Conservation (phyloP, 2,113 vertebrate genomes). For the Poeciliopsis turrubarensis region DNA sequence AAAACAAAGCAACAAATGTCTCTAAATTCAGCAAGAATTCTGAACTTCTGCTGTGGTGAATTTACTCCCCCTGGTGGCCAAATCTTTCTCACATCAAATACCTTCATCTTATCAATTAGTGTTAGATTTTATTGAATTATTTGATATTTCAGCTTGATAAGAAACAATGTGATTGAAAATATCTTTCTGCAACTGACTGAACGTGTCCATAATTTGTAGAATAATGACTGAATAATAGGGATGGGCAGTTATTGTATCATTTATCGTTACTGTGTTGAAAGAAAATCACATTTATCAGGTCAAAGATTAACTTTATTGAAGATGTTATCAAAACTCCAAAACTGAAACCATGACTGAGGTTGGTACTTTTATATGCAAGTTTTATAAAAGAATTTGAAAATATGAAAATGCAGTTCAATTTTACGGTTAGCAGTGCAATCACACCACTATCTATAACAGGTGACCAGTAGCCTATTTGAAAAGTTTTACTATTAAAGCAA, state of each 20-base stretch:
- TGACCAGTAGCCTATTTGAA: neutral
- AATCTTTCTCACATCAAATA: neutral
- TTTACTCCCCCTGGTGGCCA: constrained; percentile 41
- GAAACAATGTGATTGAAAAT: neutral
- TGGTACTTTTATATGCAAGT: neutral
- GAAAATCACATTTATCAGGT: too few relatives aligned
- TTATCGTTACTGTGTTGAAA: too few relatives aligned
- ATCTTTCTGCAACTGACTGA: neutral
- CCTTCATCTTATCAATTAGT: too few relatives aligned
- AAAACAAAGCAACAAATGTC: too few relatives aligned
- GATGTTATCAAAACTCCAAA: neutral
- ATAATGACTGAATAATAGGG: neutral
- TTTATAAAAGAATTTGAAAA: neutral
- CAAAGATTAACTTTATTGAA: too few relatives aligned
- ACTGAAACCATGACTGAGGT: neutral
- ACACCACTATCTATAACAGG: neutral
- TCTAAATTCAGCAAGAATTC: neutral
- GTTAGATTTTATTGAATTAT: too few relatives aligned
- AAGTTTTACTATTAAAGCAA: neutral
- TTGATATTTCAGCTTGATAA: too few relatives aligned
- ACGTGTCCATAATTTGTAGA: neutral
- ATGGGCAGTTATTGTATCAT: too few relatives aligned
- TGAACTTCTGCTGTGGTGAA: neutral
- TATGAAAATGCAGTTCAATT: neutral
- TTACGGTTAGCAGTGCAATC: neutral